A percentile compares a stretch with the other conserved stretches of the same genome.
These are phyloP conservation scores for Neodon shergylaensis DNA, from an alignment of 2,113 vertebrate genomes.

Conservation along the genomic window DNA sequence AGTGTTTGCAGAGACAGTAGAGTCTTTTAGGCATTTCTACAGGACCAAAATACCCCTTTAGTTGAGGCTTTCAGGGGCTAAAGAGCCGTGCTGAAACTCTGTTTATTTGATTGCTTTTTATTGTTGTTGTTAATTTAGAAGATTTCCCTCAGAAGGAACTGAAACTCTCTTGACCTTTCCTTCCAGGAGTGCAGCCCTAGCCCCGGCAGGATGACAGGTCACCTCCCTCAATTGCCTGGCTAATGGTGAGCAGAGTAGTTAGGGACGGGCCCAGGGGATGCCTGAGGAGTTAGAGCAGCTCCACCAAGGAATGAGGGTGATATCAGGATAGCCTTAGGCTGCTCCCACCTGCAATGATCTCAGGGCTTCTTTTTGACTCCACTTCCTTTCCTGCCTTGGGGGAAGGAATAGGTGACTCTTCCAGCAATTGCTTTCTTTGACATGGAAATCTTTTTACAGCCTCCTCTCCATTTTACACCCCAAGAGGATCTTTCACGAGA, in stretches of 20 bases:
- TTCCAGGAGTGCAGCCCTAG: not conserved
- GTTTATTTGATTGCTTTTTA: no score
- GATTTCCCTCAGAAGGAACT: not conserved
- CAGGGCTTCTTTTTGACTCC: not conserved
- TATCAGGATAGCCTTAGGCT: not conserved
- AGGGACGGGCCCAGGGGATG: not conserved
- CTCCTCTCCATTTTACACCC: not conserved
- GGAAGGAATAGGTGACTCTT: not conserved
- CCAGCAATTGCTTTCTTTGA: not conserved
- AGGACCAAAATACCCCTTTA: slow-evolving; percentile 87
- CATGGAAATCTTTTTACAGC: not conserved
- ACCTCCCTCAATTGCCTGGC: slow-evolving; percentile 5
- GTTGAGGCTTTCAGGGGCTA: slow-evolving; percentile 86
- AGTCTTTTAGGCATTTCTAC: slow-evolving; percentile 84
- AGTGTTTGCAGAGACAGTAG: slow-evolving; percentile 79
- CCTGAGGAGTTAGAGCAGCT: slow-evolving; percentile 21
- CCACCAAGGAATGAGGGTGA: slow-evolving; percentile 19
- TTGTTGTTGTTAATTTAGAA: not conserved
- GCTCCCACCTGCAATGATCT: not conserved
- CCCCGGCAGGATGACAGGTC: not conserved
- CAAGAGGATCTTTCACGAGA: not conserved
- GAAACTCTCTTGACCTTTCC: not conserved
- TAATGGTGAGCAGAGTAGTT: slow-evolving; percentile 47
- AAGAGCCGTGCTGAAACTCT: not conserved
- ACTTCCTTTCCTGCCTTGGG: no score